These are phyloP conservation scores for Hydractinia echinata DNA, from an alignment of 30 jellyfish, hydroid and myxozoan species.

Conservation along the genomic window DNA sequence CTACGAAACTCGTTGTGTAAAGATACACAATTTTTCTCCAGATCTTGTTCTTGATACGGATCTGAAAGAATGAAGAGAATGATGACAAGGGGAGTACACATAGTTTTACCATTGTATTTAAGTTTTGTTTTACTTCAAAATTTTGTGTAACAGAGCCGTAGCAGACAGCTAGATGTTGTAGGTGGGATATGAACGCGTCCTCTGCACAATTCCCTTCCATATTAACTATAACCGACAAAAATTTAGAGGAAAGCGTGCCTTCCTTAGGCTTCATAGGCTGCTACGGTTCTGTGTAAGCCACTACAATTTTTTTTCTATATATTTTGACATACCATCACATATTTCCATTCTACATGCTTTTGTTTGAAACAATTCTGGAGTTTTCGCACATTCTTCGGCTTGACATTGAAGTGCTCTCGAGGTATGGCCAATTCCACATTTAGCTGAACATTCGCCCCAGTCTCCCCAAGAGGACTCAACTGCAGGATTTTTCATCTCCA, in stretches of 20 bases:
- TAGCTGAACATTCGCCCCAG: slow-evolving; percentile 63
- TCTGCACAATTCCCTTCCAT: too few relatives aligned
- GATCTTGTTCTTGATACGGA: background rate
- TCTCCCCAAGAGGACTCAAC: slow-evolving; percentile 40
- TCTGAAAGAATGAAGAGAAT: background rate
- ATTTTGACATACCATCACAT: slow-evolving; percentile 37
- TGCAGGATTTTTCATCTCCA: background rate
- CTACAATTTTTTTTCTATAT: too few relatives aligned
- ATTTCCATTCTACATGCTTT: slow-evolving; percentile 52
- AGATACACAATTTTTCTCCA: slow-evolving; percentile 52
- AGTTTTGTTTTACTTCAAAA: too few relatives aligned
- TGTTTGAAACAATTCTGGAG: slow-evolving; percentile 41
- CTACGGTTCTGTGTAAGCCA: too few relatives aligned
- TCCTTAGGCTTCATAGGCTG: too few relatives aligned
- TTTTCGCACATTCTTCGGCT: slow-evolving; percentile 37
- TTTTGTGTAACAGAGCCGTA: too few relatives aligned
- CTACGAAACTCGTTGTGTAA: slow-evolving; percentile 64
- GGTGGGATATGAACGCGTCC: too few relatives aligned
- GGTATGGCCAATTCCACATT: slow-evolving; percentile 62
- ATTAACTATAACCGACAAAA: too few relatives aligned
- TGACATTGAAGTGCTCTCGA: slow-evolving; percentile 54
- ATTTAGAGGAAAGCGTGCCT: too few relatives aligned
- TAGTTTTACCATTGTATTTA: too few relatives aligned
- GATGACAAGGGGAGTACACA: too few relatives aligned
- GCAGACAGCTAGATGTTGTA: too few relatives aligned